These are phyloP conservation scores for Narcine bancroftii DNA, from an alignment of 2,113 vertebrate species.

Conservation along the genomic window DNA sequence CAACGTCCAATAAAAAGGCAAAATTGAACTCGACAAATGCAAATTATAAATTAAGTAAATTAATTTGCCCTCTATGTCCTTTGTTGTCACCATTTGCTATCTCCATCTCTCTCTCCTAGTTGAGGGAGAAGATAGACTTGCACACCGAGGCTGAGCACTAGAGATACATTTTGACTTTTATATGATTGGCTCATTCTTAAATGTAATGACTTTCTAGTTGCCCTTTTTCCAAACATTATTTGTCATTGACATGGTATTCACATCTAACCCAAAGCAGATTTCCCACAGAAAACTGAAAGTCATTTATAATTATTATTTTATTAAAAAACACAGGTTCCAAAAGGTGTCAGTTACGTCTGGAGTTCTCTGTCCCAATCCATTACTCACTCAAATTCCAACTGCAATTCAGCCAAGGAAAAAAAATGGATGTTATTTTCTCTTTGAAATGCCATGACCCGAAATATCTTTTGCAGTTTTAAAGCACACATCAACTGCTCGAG, in stretches of 20 bases:
- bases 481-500: no score
- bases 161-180: slow-evolving; percentile 6
- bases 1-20: no score
- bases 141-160: neutral
- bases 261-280: neutral
- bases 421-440: neutral
- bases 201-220: neutral
- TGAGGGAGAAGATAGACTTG: neutral
- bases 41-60: neutral
- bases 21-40: neutral
- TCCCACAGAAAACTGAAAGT: neutral
- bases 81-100: neutral
- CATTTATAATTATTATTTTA: slow-evolving; percentile 26
- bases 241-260: neutral
- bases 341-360: neutral
- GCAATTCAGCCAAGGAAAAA: neutral
- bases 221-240: neutral
- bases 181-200: slow-evolving; percentile 10
- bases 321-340: slow-evolving; percentile 3
- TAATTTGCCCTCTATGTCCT: neutral
- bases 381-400: neutral
- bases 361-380: neutral
- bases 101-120: neutral
- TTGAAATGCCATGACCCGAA: slow-evolving; percentile 5
- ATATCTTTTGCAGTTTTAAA: neutral